phyloP scores from a whole-genome alignment of 2,888 invertebrate species.

The Bhutanitis thaidina region DNA sequence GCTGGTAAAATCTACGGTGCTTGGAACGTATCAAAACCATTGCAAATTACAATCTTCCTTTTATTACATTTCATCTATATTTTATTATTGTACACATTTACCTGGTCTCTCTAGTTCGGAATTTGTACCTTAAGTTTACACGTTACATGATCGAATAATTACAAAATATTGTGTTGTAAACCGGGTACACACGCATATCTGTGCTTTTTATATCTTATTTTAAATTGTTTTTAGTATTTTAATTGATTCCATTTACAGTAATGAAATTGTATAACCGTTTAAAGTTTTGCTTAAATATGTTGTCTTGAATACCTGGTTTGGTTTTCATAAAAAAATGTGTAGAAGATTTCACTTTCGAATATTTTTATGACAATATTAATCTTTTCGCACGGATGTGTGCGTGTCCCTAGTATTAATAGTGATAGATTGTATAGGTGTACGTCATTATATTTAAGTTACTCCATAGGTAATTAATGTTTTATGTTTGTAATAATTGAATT shows the following conservation, averaged over 20 bases:
- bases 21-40: too few relatives aligned
- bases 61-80: too few relatives aligned
- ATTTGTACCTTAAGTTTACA: slow-evolving; percentile 9
- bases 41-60: too few relatives aligned
- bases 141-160: not conserved
- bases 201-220: not conserved
- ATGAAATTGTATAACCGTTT: too few relatives aligned
- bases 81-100: slow-evolving; percentile 20
- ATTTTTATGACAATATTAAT: not conserved
- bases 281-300: too few relatives aligned
- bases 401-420: slow-evolving; percentile 14
- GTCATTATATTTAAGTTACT: not conserved
- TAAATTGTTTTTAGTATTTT: too few relatives aligned
- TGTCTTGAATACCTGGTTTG: too few relatives aligned
- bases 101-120: slow-evolving; percentile 24
- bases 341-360: too few relatives aligned
- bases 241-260: too few relatives aligned
- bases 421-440: not conserved
- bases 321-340: too few relatives aligned
- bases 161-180: not conserved
- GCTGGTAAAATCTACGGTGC: too few relatives aligned
- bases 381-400: not conserved
- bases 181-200: slow-evolving; percentile 1
- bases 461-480: not conserved
- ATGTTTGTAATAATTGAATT: not conserved